Evolutionary conservation across 2,797 vertebrate species (phyloP).

Genomic region (Takifugu rubripes): DNA sequence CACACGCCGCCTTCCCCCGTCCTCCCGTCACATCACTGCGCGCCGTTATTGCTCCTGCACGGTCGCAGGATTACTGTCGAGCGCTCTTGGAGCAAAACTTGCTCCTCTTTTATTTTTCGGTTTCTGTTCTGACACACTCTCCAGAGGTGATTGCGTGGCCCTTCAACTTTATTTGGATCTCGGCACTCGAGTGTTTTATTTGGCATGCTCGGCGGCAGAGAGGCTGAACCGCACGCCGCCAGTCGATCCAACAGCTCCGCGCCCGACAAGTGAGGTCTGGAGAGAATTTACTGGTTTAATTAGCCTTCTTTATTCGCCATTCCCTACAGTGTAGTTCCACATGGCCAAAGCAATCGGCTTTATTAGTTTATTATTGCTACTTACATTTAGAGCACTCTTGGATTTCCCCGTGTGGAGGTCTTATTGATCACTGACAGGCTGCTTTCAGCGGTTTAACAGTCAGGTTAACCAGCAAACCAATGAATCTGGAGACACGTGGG

Average conservation of each 20-base stretch:
- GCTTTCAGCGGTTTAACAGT: slow-evolving; percentile 38
- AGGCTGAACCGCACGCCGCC: slow-evolving; percentile 18
- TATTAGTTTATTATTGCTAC: slow-evolving; percentile 62
- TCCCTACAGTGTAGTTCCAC: slow-evolving; percentile 62
- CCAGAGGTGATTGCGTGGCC: no score
- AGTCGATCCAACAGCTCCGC: slow-evolving; percentile 7
- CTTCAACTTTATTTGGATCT: no score
- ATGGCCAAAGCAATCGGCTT: slow-evolving; percentile 67
- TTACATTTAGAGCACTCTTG: slow-evolving; percentile 62
- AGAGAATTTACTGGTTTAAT: slow-evolving; percentile 73
- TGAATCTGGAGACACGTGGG: no score
- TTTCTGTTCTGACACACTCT: no score
- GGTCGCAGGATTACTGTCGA: background rate
- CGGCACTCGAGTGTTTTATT: no score
- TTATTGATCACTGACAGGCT: slow-evolving; percentile 57
- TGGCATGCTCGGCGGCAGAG: slow-evolving; percentile 1
- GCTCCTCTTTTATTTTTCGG: background rate
- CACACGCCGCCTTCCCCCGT: background rate
- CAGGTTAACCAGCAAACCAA: no score
- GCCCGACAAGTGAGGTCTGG: slow-evolving; percentile 37
- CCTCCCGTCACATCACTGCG: slow-evolving; percentile 22
- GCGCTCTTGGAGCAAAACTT: no score
- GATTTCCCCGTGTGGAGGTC: slow-evolving; percentile 50
- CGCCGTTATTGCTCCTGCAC: slow-evolving; percentile 4
- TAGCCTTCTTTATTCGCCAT: slow-evolving; percentile 55